phyloP scores from a whole-genome alignment of 30 jellyfish, hydroid and myxozoan species.

The Hydractinia echinata region DNA sequence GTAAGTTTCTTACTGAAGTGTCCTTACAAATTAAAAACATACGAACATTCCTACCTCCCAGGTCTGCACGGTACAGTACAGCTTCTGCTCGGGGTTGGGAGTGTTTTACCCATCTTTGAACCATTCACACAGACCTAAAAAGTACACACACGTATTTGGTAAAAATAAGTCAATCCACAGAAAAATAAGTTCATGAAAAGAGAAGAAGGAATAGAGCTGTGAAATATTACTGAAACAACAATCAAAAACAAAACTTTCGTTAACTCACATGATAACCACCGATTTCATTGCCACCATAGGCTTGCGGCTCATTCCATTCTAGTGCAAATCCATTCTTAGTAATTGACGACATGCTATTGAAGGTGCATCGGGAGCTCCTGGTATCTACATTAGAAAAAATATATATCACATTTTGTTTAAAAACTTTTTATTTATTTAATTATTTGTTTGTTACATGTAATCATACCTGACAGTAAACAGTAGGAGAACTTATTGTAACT shows the following conservation, averaged over 20 bases:
- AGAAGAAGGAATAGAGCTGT: background rate
- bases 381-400: slow-evolving; percentile 28
- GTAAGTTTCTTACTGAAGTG: background rate
- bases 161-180: background rate
- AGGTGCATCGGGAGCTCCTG: slow-evolving; percentile 68
- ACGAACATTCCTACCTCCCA: slow-evolving; percentile 50
- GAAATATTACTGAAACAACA: background rate
- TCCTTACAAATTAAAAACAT: background rate
- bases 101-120: slow-evolving; percentile 47
- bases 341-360: slow-evolving; percentile 31
- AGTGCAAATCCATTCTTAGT: slow-evolving; percentile 39
- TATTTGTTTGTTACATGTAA: too few relatives aligned
- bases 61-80: slow-evolving; percentile 61
- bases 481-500: slow-evolving; percentile 40
- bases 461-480: slow-evolving; percentile 49
- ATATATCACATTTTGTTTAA: background rate
- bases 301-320: slow-evolving; percentile 68
- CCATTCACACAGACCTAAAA: slow-evolving; percentile 58
- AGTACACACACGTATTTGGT: background rate
- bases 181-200: background rate
- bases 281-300: slow-evolving; percentile 56
- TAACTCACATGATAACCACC: slow-evolving; percentile 60
- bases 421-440: background rate
- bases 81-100: slow-evolving; percentile 41
- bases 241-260: background rate